These are phyloP conservation scores for Turnix velox DNA, from an alignment of 2,113 vertebrate genomes.

Conservation along the genomic window DNA sequence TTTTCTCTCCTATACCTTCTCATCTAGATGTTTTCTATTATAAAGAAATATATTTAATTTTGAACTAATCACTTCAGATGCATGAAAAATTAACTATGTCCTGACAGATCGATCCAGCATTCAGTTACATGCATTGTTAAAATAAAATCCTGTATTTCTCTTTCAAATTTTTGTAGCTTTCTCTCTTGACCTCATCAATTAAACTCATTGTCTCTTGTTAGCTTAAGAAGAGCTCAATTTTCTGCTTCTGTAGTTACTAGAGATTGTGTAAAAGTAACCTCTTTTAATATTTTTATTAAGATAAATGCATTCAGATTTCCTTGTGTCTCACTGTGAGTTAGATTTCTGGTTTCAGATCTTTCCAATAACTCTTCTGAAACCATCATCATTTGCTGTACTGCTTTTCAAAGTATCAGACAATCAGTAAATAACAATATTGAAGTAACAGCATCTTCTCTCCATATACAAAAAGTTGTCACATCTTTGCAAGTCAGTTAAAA, in stretches of 20 bases:
- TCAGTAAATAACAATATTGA: neutral
- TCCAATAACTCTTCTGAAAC: neutral
- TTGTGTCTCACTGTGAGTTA: neutral
- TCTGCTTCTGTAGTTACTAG: neutral
- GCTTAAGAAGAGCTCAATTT: neutral
- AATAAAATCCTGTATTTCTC: neutral
- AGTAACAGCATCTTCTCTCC: neutral
- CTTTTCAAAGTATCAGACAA: neutral
- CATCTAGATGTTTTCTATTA: neutral
- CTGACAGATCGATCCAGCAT: neutral
- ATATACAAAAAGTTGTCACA: neutral
- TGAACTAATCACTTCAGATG: neutral
- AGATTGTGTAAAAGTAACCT: neutral
- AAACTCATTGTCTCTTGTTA: neutral
- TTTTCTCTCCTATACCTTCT: neutral
- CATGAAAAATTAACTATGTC: neutral
- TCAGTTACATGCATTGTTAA: neutral
- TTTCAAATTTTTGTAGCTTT: neutral
- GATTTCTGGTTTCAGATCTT: neutral
- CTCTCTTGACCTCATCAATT: neutral
- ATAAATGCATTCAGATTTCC: neutral
- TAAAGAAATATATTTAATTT: neutral
- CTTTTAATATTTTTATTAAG: neutral
- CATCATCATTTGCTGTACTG: neutral
- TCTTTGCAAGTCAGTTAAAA: neutral